Evolutionary conservation across 1,140 invertebrate species (phyloP).

Genomic region (Trinorchestia longiramus): DNA sequence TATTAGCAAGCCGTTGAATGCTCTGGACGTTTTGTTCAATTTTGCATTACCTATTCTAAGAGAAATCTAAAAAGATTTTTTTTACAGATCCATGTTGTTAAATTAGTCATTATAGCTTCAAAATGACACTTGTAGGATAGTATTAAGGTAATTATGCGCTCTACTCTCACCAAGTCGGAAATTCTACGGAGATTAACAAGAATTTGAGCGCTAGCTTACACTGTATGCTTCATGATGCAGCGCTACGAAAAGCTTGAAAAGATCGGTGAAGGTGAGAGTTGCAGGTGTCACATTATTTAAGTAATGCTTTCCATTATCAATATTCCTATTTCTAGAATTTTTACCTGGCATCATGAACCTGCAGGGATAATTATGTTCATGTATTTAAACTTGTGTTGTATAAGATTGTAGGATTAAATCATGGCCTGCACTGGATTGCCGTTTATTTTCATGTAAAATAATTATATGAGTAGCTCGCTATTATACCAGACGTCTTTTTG

Average conservation of each 20-base stretch:
- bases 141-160: background rate
- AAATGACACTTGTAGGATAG: background rate
- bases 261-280: conserved; percentile 89
- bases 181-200: background rate
- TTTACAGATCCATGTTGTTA: background rate
- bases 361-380: too few relatives aligned
- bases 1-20: background rate
- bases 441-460: too few relatives aligned
- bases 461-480: too few relatives aligned
- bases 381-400: too few relatives aligned
- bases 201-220: background rate
- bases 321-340: too few relatives aligned
- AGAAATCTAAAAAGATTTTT: background rate
- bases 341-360: too few relatives aligned
- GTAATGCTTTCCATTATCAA: too few relatives aligned
- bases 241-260: conserved; percentile 99
- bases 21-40: background rate
- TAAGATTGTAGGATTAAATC: too few relatives aligned
- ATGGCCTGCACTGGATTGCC: too few relatives aligned
- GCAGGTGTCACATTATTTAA: background rate
- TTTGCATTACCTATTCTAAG: background rate
- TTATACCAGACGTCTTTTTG: too few relatives aligned
- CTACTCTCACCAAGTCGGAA: background rate
- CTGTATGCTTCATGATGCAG: conserved; percentile 75
- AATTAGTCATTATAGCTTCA: background rate